phyloP scores from a whole-genome alignment of 2,113 vertebrate genomes.

The Ctenodactylus gundi region DNA sequence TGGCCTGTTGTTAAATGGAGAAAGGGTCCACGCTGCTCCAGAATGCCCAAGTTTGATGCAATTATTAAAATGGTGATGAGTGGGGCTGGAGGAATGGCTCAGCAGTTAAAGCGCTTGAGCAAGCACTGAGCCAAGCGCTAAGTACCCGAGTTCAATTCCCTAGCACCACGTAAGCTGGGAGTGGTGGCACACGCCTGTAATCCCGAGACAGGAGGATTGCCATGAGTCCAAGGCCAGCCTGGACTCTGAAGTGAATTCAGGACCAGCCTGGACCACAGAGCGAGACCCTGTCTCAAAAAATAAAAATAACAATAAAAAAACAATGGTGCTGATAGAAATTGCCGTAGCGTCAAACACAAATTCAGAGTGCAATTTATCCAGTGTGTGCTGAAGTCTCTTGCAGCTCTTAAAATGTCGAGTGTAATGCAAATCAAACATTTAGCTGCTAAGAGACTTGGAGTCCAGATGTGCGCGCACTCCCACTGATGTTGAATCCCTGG shows the following conservation, averaged over 20 bases:
- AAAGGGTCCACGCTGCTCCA: slow-evolving; percentile 41
- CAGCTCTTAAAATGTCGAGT: slow-evolving; percentile 12
- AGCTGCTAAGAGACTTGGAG: neutral
- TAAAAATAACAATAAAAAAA: too few species aligned
- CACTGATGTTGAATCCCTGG: rapidly evolving
- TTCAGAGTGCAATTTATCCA: slow-evolving; percentile 57
- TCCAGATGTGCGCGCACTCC: neutral
- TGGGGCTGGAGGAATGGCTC: too few species aligned
- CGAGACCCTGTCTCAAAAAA: too few species aligned
- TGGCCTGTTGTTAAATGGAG: slow-evolving; percentile 58
- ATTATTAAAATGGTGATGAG: slow-evolving; percentile 77
- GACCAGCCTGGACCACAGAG: too few species aligned
- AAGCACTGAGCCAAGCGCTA: too few species aligned
- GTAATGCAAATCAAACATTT: neutral
- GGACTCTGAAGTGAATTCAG: too few species aligned
- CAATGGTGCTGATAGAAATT: slow-evolving; percentile 76
- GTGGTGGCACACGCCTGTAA: too few species aligned
- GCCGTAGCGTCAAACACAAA: slow-evolving; percentile 70
- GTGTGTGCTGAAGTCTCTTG: slow-evolving; percentile 34
- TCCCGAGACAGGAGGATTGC: too few species aligned
- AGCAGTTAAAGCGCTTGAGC: too few species aligned
- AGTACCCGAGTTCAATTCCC: too few species aligned
- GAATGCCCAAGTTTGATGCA: slow-evolving; percentile 72
- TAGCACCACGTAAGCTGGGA: too few species aligned
- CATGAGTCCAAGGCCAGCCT: too few species aligned